Base-by-base conservation (phyloP, 1,140 invertebrate genomes). In the Zaprionus davidi region DNA sequence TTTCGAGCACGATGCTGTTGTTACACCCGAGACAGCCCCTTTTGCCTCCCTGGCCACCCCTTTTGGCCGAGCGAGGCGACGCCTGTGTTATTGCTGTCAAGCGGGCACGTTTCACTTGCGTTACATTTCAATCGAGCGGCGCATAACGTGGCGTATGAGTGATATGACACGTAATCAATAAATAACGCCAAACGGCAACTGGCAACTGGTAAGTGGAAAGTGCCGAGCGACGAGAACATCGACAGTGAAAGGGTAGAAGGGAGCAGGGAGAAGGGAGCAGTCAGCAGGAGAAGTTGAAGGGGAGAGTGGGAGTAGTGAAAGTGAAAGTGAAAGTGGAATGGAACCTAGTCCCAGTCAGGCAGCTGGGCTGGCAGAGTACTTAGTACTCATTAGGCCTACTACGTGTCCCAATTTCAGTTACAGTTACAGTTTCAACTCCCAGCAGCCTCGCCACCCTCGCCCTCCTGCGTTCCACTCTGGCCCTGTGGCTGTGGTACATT, bases 111-210 rank as follows among this genome's bases (percentile, higher is more conserved):
- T 70, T 74, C 71, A 63, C 68, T 69, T 82, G 76, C 76, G 79
- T 86, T 86, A 82, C 83, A 79, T 79, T 80, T 86, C 83, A 86
- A 86, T 86, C 83, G 83, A 41, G 28, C 57, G 63, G 55, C 77
- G 68, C 68, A 77, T 59, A 80, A 83, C 78, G 75, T 44, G 65
- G 78, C 85, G 81, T 84, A 90, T 88, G 84, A 90, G 81, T 84
- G 81, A 88, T 88, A 88, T 88, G 84, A 88, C 84, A 88, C 84
- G 84, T 88, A 88, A 88, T 88, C 84, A 88, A 88, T 88, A 88
- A 88, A 87, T 87, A 81, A 88, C 73, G 77, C 76, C 84, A 81
- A 74, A 66, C 68, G 80, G 60, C 76, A 75, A 58, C 12, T 31
- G 66, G 51, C 20, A 57, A 64, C 49, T 26, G 26, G 17, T 5